Base-by-base conservation (phyloP, 1,140 invertebrate species). In the Rhynchophorus ferrugineus region DNA sequence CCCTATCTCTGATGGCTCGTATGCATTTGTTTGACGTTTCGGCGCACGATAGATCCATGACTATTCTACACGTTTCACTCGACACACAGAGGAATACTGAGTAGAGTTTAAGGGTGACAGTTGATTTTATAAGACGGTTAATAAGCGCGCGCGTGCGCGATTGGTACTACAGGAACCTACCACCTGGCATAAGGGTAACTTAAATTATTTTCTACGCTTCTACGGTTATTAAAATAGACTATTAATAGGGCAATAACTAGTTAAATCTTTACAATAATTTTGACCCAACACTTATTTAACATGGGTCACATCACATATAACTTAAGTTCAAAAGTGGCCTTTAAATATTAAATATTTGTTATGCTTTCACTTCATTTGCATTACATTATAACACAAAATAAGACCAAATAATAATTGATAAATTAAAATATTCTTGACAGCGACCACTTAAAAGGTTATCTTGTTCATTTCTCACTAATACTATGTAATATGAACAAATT, bases 1-100 rank as follows among this genome's bases (percentile, higher is more conserved):
- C 77, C 11, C 75, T 75, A 65, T 90, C 86, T 39, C 47, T 55
- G 45, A 45, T 39, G 13, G 53, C 53, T 37, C 53, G 38, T 46
- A 42, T 54, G 51, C 36, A 41, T 47, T 47, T 54, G 3, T 39
- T 45, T 54, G 51, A 47, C 37, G 51, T 34, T 54, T 47, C 44
- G 24, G 34, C 43, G 44, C 50, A 53, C 44, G 43, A 3, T 46
- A 46, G 50, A 53, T 53, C 44, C 50, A 53, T 53, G 17, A 45
- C 34, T 39, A 44, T 44, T 35, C 39, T 21, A 14, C 20, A 14
- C 22, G 13, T 19, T 41, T 34, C 14, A 22, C 49, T 45, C 50
- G 8, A 53, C 41, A 36, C 49, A 29, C 24, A 6, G 24, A 29
- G 5, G 11, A 29, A 53, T 19, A 43, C 42, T 44, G 49, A 45